Evolutionary conservation across 2,888 invertebrate genomes (phyloP), one percentile per base, ranked within the genome.

Genomic region (Lithophane semibrunnea): DNA sequence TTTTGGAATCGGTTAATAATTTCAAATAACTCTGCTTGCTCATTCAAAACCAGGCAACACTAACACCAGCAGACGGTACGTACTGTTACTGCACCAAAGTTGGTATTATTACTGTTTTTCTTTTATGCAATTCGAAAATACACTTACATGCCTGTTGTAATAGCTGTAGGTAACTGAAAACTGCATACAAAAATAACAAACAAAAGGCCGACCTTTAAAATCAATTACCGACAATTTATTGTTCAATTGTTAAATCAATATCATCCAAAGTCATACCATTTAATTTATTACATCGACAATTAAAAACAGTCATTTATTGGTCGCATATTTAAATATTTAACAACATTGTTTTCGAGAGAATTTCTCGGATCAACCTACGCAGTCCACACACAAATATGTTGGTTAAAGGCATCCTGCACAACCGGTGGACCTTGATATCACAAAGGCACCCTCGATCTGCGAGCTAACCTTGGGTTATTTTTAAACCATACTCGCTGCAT

Each of bases 381-480:
- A 83, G 89, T 90, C 90, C 89, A 90, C 87, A 88, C 87, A 87
- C 84, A 91, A 90, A 91, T 90, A 88, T 83, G 90, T 90, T 91
- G 84, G 89, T 86, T 92, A 92, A 91, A 94, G 93, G 94, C 92
- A 94, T 94, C 95, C 95, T 92, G 93, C 89, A 91, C 88, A 96
- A 96, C 95, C 94, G 94, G 96, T 96, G 91, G 94, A 91, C 96
- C 96, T 96, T 96, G 96, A 95, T 95, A 93, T 93, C 89, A 95
- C 95, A 95, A 96, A 95, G 93, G 95, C 92, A 95, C 96, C 84
- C 96, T 94, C 94, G 91, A 92, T 92, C 92, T 92, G 92, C 89
- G 84, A 86, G 92, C 92, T 95, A 96, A 95, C 96, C 96, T 96
- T 96, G 96, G 90, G 96, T 94, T 96, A 96, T 96, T 96, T 96